Evolutionary conservation across 2,113 vertebrate species (phyloP), one percentile per base, ranked within the genome.

Genomic region (Crotalus viridis): DNA sequence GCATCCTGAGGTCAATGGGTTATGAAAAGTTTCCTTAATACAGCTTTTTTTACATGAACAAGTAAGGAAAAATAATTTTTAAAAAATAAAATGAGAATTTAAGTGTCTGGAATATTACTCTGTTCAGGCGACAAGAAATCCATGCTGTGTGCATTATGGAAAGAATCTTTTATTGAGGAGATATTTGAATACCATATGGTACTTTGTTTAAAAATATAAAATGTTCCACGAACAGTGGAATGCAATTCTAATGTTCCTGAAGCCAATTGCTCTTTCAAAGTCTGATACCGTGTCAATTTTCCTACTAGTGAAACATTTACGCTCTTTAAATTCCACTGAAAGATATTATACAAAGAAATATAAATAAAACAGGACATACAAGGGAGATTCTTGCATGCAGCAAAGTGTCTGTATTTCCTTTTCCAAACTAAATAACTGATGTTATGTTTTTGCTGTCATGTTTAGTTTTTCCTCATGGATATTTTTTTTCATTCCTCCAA

Each of bases 91-190:
- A 59, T 52, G 21, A 43, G 21, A 7, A 8, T 55, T 74, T 56
- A 90, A 51, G 26, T 28, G 9, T 0, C 43, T 85, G n/a, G 15
- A 22, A 28, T 54, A 17, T 33, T 85, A 52, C 28, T 61, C 13
- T 51, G 57, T 93, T 64, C 39, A 85, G 5, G 85, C 3, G 8
- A 43, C 46, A 91, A 46, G 64, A 33, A 86, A 91, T 93, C 28
- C 54, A 89, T 89, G 69, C 85, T 26, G 19, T 43, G 55, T 55
- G 17, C 22, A 0, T 85, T 91, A 54, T 43, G 5, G 24, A 89
- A 89, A 91, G 3, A 64, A 48, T 89, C 7, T 28, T 91, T 87
- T 93, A 24, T 91, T 93, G 90, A 54, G 22, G 54, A 88, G 21
- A 48, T 46, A 48, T 89, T 89, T 51, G 61, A 85, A 89, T 22